phyloP scores from a whole-genome alignment of 2,888 invertebrate genomes.

The Pandemis heparana region DNA sequence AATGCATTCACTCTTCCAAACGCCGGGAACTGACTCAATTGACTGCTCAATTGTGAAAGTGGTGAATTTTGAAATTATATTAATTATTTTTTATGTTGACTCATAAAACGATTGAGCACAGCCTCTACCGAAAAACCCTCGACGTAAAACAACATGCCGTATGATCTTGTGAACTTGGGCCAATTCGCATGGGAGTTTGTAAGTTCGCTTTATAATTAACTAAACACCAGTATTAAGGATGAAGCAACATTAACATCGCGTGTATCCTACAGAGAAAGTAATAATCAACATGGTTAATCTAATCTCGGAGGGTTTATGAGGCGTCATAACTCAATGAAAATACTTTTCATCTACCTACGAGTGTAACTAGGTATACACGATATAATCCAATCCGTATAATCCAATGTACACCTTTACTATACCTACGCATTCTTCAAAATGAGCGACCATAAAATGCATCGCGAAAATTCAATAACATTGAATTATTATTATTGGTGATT shows the following conservation, averaged over 20 bases:
- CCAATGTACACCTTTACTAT: no score
- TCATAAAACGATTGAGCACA: no score
- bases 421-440: not conserved
- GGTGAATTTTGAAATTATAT: no score
- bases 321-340: slow-evolving; percentile 1
- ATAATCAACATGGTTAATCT: slow-evolving; percentile 18
- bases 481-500: no score
- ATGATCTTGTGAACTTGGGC: slow-evolving; percentile 1
- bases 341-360: not conserved
- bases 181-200: not conserved
- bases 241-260: slow-evolving; percentile 7
- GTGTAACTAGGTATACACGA: no score
- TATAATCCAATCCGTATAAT: not conserved
- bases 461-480: no score
- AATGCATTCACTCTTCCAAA: no score
- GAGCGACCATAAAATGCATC: no score
- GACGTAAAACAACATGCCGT: not conserved
- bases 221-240: slow-evolving; percentile 9
- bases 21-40: no score
- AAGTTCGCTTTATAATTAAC: slow-evolving; percentile 9
- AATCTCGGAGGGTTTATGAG: slow-evolving; percentile 1
- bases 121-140: no score
- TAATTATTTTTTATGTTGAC: no score
- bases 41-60: no score
- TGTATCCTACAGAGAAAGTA: not conserved